Evolutionary conservation across 2,888 invertebrate species (phyloP).

Genomic region (Leucoma salicis): DNA sequence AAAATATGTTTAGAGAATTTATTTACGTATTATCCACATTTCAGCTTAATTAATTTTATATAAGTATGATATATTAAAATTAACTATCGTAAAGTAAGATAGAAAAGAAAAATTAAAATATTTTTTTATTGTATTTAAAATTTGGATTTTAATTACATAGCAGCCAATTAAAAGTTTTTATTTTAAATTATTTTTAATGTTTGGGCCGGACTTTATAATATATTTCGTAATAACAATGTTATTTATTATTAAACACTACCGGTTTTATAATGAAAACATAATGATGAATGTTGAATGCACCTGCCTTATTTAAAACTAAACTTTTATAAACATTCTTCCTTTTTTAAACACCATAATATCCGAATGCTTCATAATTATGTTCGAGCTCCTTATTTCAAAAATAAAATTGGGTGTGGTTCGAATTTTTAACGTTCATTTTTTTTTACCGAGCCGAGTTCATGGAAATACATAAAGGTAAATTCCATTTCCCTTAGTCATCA

Average conservation of each 20-base stretch:
- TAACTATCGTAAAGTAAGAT: background rate
- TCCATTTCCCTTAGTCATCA: slow-evolving; percentile 34
- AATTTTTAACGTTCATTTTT: slow-evolving; percentile 8
- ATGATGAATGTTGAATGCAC: slow-evolving; percentile 15
- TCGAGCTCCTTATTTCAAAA: slow-evolving; percentile 14
- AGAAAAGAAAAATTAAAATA: background rate
- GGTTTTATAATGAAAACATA: slow-evolving; percentile 26
- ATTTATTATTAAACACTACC: slow-evolving; percentile 24
- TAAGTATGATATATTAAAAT: too few relatives aligned
- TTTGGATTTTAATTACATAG: background rate
- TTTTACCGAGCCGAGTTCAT: background rate
- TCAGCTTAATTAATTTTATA: background rate
- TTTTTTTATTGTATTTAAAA: background rate
- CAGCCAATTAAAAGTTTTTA: background rate
- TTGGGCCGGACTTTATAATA: slow-evolving; percentile 15
- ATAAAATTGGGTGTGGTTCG: slow-evolving; percentile 11
- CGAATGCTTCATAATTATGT: slow-evolving; percentile 5
- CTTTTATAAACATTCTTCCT: slow-evolving; percentile 14
- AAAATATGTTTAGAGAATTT: background rate
- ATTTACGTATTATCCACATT: background rate
- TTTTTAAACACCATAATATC: slow-evolving; percentile 13
- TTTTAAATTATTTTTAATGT: slow-evolving; percentile 6
- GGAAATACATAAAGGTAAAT: slow-evolving; percentile 13
- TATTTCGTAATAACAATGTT: slow-evolving; percentile 25
- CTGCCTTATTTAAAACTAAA: slow-evolving; percentile 29